Evolutionary conservation across 2,797 vertebrate genomes (phyloP).

Genomic region (Fistularia commersonii): DNA sequence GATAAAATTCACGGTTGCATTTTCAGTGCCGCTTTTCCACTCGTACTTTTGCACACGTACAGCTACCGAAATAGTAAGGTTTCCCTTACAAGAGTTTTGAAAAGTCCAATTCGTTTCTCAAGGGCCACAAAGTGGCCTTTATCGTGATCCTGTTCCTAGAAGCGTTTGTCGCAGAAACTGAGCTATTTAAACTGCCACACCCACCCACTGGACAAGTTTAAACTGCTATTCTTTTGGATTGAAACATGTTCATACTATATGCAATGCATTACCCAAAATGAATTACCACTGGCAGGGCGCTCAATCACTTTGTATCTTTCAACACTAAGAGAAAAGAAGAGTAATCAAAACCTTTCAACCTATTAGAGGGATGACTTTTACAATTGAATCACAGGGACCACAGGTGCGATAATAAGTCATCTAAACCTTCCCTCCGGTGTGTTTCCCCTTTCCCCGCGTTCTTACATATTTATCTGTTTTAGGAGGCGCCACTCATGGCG

Average conservation of each 20-base stretch:
- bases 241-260: conserved; percentile 94
- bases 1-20: conserved; percentile 27
- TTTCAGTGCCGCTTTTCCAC: conserved; percentile 1
- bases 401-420: conserved; percentile 99
- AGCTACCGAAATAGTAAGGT: too few species aligned
- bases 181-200: conserved; percentile 63
- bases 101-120: conserved; percentile 5
- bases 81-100: neutral
- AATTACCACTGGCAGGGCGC: conserved; percentile 96
- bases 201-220: conserved; percentile 88
- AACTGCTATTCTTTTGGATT: conserved; percentile 92
- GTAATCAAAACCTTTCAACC: conserved; percentile 99
- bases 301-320: conserved; percentile 99
- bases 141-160: conserved; percentile 17
- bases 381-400: conserved; percentile 99
- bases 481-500: conserved; percentile 74
- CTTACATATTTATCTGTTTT: conserved; percentile 99
- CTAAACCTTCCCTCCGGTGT: conserved; percentile 92
- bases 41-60: too few species aligned
- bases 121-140: conserved; percentile 9
- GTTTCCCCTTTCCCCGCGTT: conserved; percentile 88
- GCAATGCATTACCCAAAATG: conserved; percentile 97
- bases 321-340: conserved; percentile 97
- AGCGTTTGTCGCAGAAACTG: conserved; percentile 58
- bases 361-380: conserved; percentile 99